phyloP scores from a whole-genome alignment of 2,113 vertebrate genomes.

The Australoheros scitulus region DNA sequence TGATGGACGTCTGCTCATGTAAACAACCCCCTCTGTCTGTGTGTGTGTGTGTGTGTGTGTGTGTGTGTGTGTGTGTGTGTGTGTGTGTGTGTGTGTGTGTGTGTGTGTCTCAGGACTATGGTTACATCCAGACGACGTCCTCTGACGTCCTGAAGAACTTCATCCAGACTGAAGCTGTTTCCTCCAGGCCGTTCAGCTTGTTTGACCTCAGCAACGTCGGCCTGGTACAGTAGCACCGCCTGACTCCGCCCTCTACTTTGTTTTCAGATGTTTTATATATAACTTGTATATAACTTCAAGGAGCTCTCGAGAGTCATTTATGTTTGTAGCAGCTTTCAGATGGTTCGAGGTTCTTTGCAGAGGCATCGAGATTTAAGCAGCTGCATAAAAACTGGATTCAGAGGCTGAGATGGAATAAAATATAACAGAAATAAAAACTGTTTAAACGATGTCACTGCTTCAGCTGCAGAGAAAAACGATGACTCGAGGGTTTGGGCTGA shows the following conservation, averaged over 20 bases:
- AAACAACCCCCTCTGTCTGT: background rate
- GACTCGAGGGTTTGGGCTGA: too few species aligned
- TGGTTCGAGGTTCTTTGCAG: background rate
- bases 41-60: too few species aligned
- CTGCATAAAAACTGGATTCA: too few species aligned
- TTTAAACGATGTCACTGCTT: too few species aligned
- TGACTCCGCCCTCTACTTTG: fast-evolving
- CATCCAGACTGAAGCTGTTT: conserved; percentile 87
- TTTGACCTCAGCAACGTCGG: conserved; percentile 90
- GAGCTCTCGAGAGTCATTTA: background rate
- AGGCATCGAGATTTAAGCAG: background rate
- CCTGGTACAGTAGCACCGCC: conserved; percentile 72
- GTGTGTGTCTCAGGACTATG: conserved; percentile 82
- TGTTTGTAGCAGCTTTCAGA: background rate
- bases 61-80: too few species aligned
- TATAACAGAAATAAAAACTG: too few species aligned
- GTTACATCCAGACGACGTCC: conserved; percentile 88
- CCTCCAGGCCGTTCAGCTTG: conserved; percentile 86
- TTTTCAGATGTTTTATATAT: background rate
- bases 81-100: too few species aligned
- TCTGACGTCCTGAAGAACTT: conserved; percentile 90
- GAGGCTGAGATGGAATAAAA: too few species aligned
- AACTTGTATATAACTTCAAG: background rate
- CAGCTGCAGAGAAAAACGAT: too few species aligned
- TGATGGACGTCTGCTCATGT: background rate